These are phyloP conservation scores for Oxyruncus cristatus DNA, from an alignment of 2,113 vertebrate species.

Conservation along the genomic window DNA sequence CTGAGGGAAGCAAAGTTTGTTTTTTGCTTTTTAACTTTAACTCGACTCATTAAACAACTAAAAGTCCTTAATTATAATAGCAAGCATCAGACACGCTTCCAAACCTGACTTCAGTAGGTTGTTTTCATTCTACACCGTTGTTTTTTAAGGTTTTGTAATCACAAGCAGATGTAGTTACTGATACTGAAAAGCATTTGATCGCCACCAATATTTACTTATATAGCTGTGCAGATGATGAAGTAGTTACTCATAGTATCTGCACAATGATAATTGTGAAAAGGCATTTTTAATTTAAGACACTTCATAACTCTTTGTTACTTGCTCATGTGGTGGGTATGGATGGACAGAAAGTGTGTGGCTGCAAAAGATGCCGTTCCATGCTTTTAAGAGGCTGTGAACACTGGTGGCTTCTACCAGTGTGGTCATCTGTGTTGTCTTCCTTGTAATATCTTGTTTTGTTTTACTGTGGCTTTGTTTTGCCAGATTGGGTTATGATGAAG, in stretches of 20 bases:
- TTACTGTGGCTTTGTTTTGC: neutral
- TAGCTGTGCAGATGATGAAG: neutral
- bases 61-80: neutral
- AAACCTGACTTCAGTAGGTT: neutral
- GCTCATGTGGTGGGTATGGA: neutral
- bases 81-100: neutral
- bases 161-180: neutral
- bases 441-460: neutral
- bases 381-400: fast-evolving
- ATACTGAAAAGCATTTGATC: neutral
- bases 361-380: neutral
- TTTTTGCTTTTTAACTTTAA: neutral
- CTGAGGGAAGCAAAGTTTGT: neutral
- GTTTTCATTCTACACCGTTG: neutral
- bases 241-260: neutral
- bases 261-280: neutral
- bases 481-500: neutral
- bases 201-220: neutral
- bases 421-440: neutral
- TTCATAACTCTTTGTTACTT: neutral
- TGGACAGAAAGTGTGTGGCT: fast-evolving
- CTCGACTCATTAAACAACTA: neutral
- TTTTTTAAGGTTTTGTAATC: neutral
- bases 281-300: neutral
- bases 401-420: neutral